Conservation (phyloP, 2,888 invertebrate species). For the Caenorhabditis sp. region DNA sequence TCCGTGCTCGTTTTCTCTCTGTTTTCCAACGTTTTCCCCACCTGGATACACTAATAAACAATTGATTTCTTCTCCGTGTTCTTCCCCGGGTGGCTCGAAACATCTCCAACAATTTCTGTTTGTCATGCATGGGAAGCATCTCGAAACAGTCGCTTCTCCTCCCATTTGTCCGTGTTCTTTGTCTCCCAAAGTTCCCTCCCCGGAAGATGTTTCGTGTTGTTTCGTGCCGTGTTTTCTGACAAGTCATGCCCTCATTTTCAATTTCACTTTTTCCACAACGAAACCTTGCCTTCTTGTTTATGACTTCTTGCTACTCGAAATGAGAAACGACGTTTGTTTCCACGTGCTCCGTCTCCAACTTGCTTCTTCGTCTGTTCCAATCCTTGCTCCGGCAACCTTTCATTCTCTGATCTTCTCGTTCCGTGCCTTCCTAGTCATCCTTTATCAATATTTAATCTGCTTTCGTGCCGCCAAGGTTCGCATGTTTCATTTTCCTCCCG, state of each 20-base stretch:
- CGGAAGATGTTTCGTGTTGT: not conserved
- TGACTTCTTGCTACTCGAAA: slow-evolving; percentile 21
- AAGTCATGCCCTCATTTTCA: slow-evolving; percentile 21
- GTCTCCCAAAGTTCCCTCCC: slow-evolving; percentile 14
- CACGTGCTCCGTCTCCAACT: not conserved
- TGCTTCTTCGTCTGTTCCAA: not conserved
- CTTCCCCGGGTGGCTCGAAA: not conserved
- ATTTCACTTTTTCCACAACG: slow-evolving; percentile 24
- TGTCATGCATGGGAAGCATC: slow-evolving; percentile 43
- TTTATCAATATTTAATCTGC: slow-evolving; percentile 55
- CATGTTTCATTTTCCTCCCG: slow-evolving; percentile 25
- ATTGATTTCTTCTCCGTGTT: slow-evolving; percentile 19
- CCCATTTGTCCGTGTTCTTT: slow-evolving; percentile 6
- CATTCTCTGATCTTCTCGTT: slow-evolving; percentile 11
- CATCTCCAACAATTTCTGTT: slow-evolving; percentile 1
- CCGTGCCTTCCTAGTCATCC: slow-evolving; percentile 22
- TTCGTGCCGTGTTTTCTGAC: slow-evolving; percentile 8
- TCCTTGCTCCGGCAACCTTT: not conserved
- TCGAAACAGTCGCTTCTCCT: not conserved
- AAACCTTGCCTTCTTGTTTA: slow-evolving; percentile 24
- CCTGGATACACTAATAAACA: slow-evolving; percentile 55
- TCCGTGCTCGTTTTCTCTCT: slow-evolving; percentile 8
- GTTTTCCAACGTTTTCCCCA: slow-evolving; percentile 2
- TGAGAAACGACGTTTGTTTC: slow-evolving; percentile 10
- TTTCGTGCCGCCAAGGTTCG: slow-evolving; percentile 26